Evolutionary conservation across 2,113 vertebrate species (phyloP).

Genomic region (Brienomyrus brachyistius): DNA sequence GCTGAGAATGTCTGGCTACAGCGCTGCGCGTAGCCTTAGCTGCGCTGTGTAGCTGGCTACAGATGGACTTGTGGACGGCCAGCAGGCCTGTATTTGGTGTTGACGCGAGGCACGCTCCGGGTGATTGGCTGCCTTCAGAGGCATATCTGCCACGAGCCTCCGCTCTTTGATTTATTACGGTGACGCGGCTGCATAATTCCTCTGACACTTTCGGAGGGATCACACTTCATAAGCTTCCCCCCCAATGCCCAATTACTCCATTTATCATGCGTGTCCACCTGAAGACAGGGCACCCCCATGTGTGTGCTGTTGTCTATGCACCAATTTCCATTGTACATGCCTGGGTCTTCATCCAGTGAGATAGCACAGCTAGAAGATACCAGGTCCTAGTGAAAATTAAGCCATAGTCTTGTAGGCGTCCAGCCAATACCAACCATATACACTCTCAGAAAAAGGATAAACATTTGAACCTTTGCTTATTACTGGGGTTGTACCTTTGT

Average conservation of each 20-base stretch:
- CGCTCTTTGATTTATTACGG: not conserved
- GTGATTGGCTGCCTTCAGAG: not conserved
- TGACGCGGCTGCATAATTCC: not conserved
- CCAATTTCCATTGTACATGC: not conserved
- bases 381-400: not conserved
- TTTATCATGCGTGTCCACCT: not conserved
- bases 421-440: not conserved
- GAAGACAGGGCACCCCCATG: not conserved
- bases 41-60: too few relatives aligned
- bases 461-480: too few relatives aligned
- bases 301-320: not conserved
- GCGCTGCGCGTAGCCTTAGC: not conserved
- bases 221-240: not conserved
- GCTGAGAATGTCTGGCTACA: not conserved
- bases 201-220: not conserved
- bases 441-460: too few relatives aligned
- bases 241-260: not conserved
- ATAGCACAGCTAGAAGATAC: not conserved
- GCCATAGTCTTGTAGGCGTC: not conserved
- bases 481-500: too few relatives aligned
- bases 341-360: not conserved
- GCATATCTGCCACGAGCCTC: not conserved
- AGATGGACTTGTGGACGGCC: too few relatives aligned
- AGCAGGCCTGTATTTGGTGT: too few relatives aligned
- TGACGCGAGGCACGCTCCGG: too few relatives aligned